Base-by-base conservation (phyloP, 2,888 invertebrate genomes). In the Hylaea fasciaria region DNA sequence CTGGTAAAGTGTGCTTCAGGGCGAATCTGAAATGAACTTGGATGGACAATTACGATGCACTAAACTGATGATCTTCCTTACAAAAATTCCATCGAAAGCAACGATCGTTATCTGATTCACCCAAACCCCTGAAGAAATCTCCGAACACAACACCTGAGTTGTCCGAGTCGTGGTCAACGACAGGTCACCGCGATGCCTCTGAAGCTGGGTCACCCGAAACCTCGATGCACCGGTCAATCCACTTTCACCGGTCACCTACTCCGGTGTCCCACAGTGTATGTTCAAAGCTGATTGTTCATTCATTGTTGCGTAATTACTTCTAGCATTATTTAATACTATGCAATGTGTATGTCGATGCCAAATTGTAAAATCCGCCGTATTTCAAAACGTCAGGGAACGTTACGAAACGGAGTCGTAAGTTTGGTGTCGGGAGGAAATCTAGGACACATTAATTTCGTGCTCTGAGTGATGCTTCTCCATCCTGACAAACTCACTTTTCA, bases 201-300 rank as follows among this genome's bases (percentile, higher is more conserved):
- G 13, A 48, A 62, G 61, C 61, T 53, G 52, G 56, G 61, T 57
- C 56, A 62, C 14, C 54, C 39, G 53, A 46, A 50, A 49, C 40
- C 49, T 16, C 55, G 39, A 47, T 48, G 52, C 56, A 52, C 61
- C 48, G 52, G 28, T 32, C 43, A n/a, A 22, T 39, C 47, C 56
- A 62, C 61, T 62, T 62, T 62, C 61, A 57, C 61, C 61, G 52
- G 56, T 57, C 60, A 60, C 55, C 55, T 55, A 55, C 50, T 47
- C 29, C 13, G 48, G 14, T 28, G 22, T 8, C 28, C 32, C 17
- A 44, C 47, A 61, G 48, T 50, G 50, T 51, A 61, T 49, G 17
- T 47, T 43, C 29, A 44, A 46, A 56, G 61, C 28, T 47, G 16
- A 51, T 54, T 40, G 49, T 40, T 41, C 50, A 46, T 47, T 52